Base-by-base conservation (phyloP, 1,140 invertebrate species). In the Hylyphantes graminicola region DNA sequence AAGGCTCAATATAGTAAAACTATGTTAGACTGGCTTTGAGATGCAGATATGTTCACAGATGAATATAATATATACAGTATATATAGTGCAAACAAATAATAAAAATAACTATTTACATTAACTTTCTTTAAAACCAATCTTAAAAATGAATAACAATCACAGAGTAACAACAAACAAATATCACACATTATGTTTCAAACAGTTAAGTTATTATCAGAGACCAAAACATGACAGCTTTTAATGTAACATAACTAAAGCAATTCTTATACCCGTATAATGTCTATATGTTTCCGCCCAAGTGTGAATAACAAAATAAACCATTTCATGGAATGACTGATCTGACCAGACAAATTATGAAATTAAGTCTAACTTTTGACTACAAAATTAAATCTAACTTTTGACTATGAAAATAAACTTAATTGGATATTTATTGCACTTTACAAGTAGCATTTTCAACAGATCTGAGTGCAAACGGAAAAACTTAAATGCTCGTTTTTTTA, bases 81-180 rank as follows among this genome's bases (percentile, higher is more conserved):
- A 17, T 21, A 53, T 10, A 53, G 50, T 70, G 15, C 12, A 15
- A 8, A 17, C 54, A 48, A 70, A 70, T 70, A 70, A 53, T 70
- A 70, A 70, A 70, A 70, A 70, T 70, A 70, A 10, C 68, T 74
- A 74, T 74, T 74, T 74, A 74, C 72, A 74, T 21, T 74, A 57
- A 19, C 67, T 57, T 57, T 74, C 54, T 21, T 74, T 57, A 57
- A 74, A 74, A 57, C 72, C 72, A 74, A 74, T 74, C 72, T 74
- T 35, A 74, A 74, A 74, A 74, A 74, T 57, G 55, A 74, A n/a
- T 57, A 74, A 74, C 72, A 57, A 59, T 74, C 54, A 74, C 54
- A 74, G 55, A 74, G 57, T 21, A 57, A 74, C 55, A 74, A 74
- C 72, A 55, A 74, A 74, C 72, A 74, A 74, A 74, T 74, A 74